These are phyloP conservation scores for Carettochelys insculpta DNA, from an alignment of 2,113 vertebrate species.

Conservation along the genomic window DNA sequence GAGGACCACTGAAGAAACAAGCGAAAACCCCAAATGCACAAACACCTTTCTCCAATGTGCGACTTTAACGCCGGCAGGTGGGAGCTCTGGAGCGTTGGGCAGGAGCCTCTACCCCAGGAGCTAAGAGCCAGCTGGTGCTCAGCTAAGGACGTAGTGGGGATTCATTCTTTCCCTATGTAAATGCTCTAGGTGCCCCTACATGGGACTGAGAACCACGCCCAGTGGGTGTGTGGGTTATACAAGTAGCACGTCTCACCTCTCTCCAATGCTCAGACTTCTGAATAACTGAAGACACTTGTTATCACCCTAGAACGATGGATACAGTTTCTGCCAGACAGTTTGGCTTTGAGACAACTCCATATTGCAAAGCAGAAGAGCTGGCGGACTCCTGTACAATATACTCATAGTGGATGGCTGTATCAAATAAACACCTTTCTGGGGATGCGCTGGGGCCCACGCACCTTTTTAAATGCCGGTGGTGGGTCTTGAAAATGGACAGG, in stretches of 20 bases:
- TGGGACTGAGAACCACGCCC: too few relatives aligned
- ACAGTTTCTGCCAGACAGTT: background rate
- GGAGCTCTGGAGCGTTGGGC: too few relatives aligned
- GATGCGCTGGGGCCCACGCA: background rate
- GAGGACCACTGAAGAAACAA: conserved; percentile 24
- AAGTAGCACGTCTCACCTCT: background rate
- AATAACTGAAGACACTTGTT: background rate
- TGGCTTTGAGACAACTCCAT: fast-evolving
- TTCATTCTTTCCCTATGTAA: too few relatives aligned
- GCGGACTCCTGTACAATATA: background rate
- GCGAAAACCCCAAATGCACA: background rate
- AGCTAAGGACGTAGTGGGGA: too few relatives aligned
- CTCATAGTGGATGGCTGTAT: background rate
- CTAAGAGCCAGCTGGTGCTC: too few relatives aligned
- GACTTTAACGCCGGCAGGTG: too few relatives aligned
- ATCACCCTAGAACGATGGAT: background rate
- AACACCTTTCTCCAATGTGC: conserved; percentile 1
- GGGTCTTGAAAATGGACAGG: background rate
- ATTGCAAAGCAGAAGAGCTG: background rate
- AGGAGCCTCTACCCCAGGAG: too few relatives aligned
- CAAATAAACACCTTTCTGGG: too few relatives aligned
- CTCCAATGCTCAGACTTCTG: conserved; percentile 5
- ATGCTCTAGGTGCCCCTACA: too few relatives aligned
- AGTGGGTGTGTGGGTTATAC: too few relatives aligned
- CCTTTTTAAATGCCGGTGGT: background rate